Base-by-base conservation (phyloP, 2,888 invertebrate genomes). In the Sisyra nigra region DNA sequence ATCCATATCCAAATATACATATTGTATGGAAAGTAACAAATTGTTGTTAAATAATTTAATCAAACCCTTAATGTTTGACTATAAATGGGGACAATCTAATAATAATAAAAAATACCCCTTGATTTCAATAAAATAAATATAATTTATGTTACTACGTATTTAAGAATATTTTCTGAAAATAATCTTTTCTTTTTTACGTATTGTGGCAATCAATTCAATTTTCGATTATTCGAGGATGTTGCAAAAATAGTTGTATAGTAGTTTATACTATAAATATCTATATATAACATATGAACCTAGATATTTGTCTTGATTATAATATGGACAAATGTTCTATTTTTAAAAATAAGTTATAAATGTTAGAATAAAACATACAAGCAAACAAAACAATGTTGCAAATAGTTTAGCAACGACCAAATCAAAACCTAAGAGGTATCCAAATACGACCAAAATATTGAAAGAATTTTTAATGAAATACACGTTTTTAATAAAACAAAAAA, bases 21-120 rank as follows among this genome's bases (percentile, higher is more conserved):
- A 37, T 37, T 37, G 19, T 37, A 37, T 19, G 19, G 9, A n/a
- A 18, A 17, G 14, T 37, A 37, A 19, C 3, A 37, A n/a, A 14
- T n/a, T 14, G 3, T 37, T 10, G 15, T 32, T 29, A 29, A 31
- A 30, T 11, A 29, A 30, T 31, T 18, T 34, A 41, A 41, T 17
- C 15, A 51, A 55, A 18, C 9, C 55, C 52, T 55, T 49, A 56
- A 59, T 57, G 51, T 59, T 57, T 58, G 61, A 61, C 62, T 61
- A 62, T 61, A 62, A 24, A 54, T 58, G 55, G 60, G 60, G 61
- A 61, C 61, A 62, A 62, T 62, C 61, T 58, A 50, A 43, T 19
- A 11, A 24, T 3, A 24, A 24, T n/a, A 17, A 11, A 42, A 19
- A 29, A 14, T 34, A 32, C 31, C 38, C 37, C 17, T 38, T 34